Evolutionary conservation across 2,888 invertebrate genomes (phyloP), one percentile per base, ranked within the genome.

Genomic region (Folsomia manolachei): DNA sequence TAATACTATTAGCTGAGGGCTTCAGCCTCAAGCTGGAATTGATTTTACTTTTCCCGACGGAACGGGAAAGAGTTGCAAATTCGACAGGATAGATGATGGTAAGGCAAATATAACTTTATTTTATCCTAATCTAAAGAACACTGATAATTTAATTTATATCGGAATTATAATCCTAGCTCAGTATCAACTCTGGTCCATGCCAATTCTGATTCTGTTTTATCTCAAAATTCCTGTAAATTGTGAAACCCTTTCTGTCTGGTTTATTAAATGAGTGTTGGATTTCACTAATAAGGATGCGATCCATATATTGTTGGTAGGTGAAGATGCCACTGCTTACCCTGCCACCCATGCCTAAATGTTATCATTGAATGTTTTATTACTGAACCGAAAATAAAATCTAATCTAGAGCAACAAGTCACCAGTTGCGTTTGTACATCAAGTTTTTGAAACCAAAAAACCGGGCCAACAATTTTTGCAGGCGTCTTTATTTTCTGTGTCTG

Each of bases 391-490:
- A 64, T 64, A 52, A 66, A 52, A 39, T 66, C 25, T 9, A n/a
- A 39, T 66, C 23, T 51, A 52, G 65, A 66, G 65, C 65, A 66
- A 66, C 65, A 66, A 66, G 65, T 66, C 23, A 66, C 65, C 65
- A 66, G 23, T 66, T 23, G 65, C 52, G 65, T 52, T 66, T 66
- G 27, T 64, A 19, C 25, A 19, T 66, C 52, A 66, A 52, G 39
- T 66, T n/a, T 66, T 66, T 66, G 65, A 66, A 39, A 66, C 19
- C 27, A 23, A 66, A n/a, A 66, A 39, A 23, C 65, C n/a, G 65
- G 27, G 11, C 7, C 23, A 60, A n/a, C n/a, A n/a, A n/a, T 60
- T 4, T 9, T 21, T 60, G 60, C 23, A 60, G 39, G 4, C 39
- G 7, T n/a, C n/a, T 9, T 14, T 14, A 39, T 14, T 39, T 39